Conservation (phyloP, 2,797 vertebrate genomes). For the Sebastes matsubarae region DNA sequence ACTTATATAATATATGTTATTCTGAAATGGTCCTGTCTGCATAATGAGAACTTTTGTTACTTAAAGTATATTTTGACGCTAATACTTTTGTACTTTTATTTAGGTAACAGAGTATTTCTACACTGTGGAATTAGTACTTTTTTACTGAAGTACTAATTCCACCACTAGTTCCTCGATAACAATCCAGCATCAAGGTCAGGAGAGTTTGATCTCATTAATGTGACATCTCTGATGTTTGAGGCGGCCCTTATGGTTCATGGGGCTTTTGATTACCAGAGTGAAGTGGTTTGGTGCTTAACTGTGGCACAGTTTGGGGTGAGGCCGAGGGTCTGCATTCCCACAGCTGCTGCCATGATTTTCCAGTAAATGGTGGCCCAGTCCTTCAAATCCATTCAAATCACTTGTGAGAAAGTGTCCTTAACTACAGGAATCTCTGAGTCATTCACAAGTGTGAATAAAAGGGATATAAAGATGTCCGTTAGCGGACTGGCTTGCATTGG, state of each 20-base stretch:
- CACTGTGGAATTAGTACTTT: too few species aligned
- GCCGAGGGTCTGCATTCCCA: neutral
- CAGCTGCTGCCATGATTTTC: neutral
- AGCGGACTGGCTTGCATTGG: neutral
- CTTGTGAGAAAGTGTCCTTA: neutral
- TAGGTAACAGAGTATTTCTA: too few species aligned
- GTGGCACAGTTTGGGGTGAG: neutral
- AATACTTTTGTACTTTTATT: too few species aligned
- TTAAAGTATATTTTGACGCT: too few species aligned
- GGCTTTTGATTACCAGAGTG: neutral
- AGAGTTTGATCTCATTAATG: neutral
- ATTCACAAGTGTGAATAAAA: slow-evolving; percentile 19
- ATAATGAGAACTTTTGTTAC: too few species aligned
- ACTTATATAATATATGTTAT: too few species aligned
- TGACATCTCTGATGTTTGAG: neutral
- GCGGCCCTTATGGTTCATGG: neutral
- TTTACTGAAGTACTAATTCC: too few species aligned
- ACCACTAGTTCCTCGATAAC: neutral
- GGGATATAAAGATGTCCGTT: neutral
- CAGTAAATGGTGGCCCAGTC: neutral
- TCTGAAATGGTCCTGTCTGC: too few species aligned
- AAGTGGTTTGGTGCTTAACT: neutral
- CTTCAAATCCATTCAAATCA: slow-evolving; percentile 11
- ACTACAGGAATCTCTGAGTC: slow-evolving; percentile 53
- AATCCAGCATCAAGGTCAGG: neutral